Conservation (phyloP, 2,113 vertebrate species). For the Hiodon tergisus region DNA sequence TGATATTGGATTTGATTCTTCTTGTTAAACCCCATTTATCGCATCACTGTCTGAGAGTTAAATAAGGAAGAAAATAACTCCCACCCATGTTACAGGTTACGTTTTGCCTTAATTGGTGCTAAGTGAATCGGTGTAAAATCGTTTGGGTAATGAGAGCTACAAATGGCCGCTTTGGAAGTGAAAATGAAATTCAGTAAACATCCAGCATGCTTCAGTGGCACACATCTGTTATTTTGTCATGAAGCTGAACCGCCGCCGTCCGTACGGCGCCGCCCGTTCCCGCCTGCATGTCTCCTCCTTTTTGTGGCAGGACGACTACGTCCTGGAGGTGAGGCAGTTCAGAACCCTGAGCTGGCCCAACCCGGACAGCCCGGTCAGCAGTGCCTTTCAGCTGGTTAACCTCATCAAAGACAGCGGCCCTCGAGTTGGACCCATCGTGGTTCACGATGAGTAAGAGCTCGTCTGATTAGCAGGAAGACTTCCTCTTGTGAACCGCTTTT, state of each 20-base stretch:
- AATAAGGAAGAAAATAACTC: not conserved
- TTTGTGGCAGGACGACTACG: constrained; percentile 78
- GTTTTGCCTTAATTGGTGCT: constrained; percentile 24
- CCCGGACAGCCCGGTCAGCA: constrained; percentile 88
- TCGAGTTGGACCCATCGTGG: constrained; percentile 77
- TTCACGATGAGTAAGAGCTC: constrained; percentile 86
- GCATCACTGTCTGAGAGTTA: too few species aligned
- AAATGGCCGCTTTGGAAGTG: constrained; percentile 37
- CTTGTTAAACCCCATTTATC: too few species aligned
- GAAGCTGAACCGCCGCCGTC: constrained; percentile 33
- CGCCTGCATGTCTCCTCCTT: not conserved
- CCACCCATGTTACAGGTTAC: constrained; percentile 1
- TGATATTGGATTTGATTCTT: too few species aligned
- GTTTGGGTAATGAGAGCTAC: constrained; percentile 12
- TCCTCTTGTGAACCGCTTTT: too few species aligned
- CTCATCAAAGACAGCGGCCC: constrained; percentile 73
- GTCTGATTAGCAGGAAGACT: too few species aligned
- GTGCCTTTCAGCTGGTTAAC: constrained; percentile 83
- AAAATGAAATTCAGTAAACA: constrained; percentile 38
- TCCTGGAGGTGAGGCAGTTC: constrained; percentile 88
- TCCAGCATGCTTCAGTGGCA: constrained; percentile 28
- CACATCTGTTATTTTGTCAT: constrained; percentile 41
- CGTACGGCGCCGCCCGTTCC: constrained; percentile 19
- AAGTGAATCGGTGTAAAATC: constrained; percentile 19
- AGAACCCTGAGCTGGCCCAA: constrained; percentile 86